Evolutionary conservation across 2,888 invertebrate species (phyloP).

Genomic region (Ethmia dodecea): DNA sequence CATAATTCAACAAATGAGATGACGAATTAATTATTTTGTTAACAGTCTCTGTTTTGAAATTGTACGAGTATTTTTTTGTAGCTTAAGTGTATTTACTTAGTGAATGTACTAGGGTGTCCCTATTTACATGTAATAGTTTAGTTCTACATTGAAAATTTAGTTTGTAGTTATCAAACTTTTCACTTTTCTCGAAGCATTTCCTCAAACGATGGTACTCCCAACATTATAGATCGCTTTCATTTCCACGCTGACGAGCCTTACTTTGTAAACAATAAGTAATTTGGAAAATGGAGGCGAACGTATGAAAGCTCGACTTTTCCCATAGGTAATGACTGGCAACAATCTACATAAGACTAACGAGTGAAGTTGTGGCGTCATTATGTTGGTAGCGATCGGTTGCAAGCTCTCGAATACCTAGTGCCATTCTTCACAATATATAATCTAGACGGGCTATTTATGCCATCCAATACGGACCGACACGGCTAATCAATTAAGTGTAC

Average conservation of each 20-base stretch:
- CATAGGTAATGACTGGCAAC: conserved; percentile 45
- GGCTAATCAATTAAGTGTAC: conserved; percentile 46
- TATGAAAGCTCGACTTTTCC: conserved; percentile 37
- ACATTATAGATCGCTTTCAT: conserved; percentile 32
- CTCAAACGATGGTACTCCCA: conserved; percentile 15
- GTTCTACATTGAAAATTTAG: no score
- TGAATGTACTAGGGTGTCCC: neutral
- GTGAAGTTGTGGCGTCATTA: conserved; percentile 49
- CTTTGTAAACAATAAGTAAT: conserved; percentile 46
- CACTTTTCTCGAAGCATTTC: conserved; percentile 12
- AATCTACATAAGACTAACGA: conserved; percentile 42
- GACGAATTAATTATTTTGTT: conserved; percentile 52
- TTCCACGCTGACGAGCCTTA: conserved; percentile 27
- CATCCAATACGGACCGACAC: conserved; percentile 31
- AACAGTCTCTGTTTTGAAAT: conserved; percentile 37
- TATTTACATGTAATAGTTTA: no score
- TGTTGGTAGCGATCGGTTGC: conserved; percentile 34
- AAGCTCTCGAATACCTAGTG: conserved; percentile 28
- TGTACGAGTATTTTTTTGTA: conserved; percentile 30
- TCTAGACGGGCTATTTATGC: conserved; percentile 30
- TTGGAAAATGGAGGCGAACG: conserved; percentile 41
- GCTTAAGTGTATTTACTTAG: conserved; percentile 6
- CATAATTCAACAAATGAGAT: conserved; percentile 64
- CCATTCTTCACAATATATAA: conserved; percentile 38
- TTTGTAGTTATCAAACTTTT: no score